Base-by-base conservation (phyloP, 2,797 vertebrate species). In the Phoxinus dragarum region DNA sequence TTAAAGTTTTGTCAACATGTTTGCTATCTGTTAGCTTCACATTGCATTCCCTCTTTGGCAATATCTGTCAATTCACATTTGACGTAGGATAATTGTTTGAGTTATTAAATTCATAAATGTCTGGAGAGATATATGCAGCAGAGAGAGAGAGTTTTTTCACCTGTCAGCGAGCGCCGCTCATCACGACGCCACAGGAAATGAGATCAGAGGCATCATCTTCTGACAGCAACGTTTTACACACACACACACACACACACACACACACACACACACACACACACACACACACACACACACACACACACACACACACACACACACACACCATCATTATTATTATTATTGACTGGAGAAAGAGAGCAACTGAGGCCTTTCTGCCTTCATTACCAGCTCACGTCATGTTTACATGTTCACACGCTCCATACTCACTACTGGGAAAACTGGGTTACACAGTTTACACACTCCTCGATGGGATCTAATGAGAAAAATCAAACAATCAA, bases 171-270 rank as follows among this genome's bases (percentile, higher is more conserved):
- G 89, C 92, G 87, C 87, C 14, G 90, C 93, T 94, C 93, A 92
- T 94, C 94, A 94, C 94, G 88, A 90, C 90, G 90, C 94, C 90
- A 90, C 91, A 93, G 94, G 94, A 95, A 95, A 95, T 94, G 93
- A 95, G 94, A 94, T 93, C 86, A 91, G 91, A 92, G 92, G 87
- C 94, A 93, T 91, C 49, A 94, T 91, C 36, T 90, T 94, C 93
- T 95, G 94, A 95, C 94, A 95, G 94, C 91, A 95, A 92, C 94
- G 93, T 94, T 94, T 94, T 92, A 94, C 93, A 94, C 94, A 94
- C 93, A 93, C 93, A 88, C 88, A 90, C 92, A 89, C 91, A 44
- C 44, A 47, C 11, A 12, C 42, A 44, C 42, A 42, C 40, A 42
- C 9, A 38, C 5, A 38, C 38, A 38, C 38, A 38, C 38, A 38